Evolutionary conservation across 2,113 vertebrate genomes (phyloP).

Genomic region (Pholis gunnellus): DNA sequence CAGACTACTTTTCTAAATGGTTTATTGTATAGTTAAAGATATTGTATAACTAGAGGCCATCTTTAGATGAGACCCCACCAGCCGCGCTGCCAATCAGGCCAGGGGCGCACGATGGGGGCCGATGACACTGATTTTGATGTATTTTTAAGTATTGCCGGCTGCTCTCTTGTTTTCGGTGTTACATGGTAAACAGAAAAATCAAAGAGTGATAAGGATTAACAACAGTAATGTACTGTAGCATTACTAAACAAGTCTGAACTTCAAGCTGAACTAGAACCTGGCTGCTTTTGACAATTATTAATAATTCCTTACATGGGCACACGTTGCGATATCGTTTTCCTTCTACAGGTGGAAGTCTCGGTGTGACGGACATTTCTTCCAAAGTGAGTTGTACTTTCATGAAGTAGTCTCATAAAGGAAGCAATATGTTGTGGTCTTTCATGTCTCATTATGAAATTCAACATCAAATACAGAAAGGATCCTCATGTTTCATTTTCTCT

Average conservation of each 20-base stretch:
- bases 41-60: background rate
- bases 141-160: background rate
- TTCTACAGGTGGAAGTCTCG: background rate
- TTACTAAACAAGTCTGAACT: background rate
- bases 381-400: slow-evolving; percentile 22
- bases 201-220: background rate
- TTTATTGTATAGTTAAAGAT: background rate
- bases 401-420: slow-evolving; percentile 21
- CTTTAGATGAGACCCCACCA: background rate
- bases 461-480: background rate
- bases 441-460: background rate
- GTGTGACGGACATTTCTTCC: background rate
- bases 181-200: background rate
- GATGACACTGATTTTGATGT: background rate
- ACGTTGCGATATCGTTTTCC: background rate
- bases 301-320: background rate
- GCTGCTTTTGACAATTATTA: background rate
- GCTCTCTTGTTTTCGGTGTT: background rate
- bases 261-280: background rate
- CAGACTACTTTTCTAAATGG: background rate
- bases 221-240: background rate
- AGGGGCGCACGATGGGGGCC: background rate
- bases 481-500: slow-evolving; percentile 3
- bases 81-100: background rate
- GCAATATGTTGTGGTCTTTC: slow-evolving; percentile 12